Base-by-base conservation (phyloP, 2,797 vertebrate genomes). In the Poecilia velifera region DNA sequence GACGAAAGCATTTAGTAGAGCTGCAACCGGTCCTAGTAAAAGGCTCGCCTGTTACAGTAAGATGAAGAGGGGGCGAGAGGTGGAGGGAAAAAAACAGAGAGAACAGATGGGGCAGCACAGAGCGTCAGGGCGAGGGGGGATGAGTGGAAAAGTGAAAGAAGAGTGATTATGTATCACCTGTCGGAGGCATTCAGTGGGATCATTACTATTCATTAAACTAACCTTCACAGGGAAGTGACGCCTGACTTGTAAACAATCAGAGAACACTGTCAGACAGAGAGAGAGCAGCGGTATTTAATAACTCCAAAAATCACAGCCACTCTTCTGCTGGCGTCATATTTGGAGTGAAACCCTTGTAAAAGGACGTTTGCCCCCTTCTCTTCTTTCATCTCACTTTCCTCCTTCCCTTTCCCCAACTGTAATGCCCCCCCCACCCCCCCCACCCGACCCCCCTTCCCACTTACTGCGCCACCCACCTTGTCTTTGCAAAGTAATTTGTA, bases 401-500 rank as follows among this genome's bases (percentile, higher is more conserved):
- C 86, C 80, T 80, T 90, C 87, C 88, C 89, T 93, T 90, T 89
- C 88, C 87, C 82, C 80, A 90, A 90, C 89, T 90, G 87, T 91
- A 88, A 82, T 87, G 34, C 89, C 88, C 89, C 90, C 72, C 31
- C 31, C 31, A 1, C 31, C 31, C 31, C 31, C 31, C 31, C 31
- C 31, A 31, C 31, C 6, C 41, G 1, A 39, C 5, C 39, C 39
- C 39, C 2, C 79, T 87, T 88, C 71, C 76, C 76, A 89, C 91
- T 68, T 84, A 77, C 70, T 73, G 84, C 72, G 6, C 82, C 89
- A 91, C 90, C 93, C 93, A 87, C 91, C 92, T 95, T 97, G 96
- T 97, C 97, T 98, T 97, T 97, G 97, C 97, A 97, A 97, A 98
- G 97, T 98, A 98, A 98, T 99, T 99, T 99, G 98, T 98, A 88